Conservation (phyloP, 1,140 invertebrate genomes). For the Drosophila carrolli region DNA sequence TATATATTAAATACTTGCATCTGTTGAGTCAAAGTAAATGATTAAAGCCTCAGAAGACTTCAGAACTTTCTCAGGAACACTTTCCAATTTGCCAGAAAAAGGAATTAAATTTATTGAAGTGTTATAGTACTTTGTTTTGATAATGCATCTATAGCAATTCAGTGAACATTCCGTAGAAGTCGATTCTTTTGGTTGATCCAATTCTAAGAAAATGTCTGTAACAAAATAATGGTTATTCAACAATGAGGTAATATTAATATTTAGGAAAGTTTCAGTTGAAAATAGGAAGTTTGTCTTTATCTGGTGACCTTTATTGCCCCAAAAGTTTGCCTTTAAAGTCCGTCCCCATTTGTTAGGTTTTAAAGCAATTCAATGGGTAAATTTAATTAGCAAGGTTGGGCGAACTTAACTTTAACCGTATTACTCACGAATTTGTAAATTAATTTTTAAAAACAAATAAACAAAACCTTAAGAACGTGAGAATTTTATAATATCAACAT, state of each 20-base stretch:
- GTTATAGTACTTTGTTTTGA: slow-evolving; percentile 57
- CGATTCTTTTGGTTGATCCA: slow-evolving; percentile 38
- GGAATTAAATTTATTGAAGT: slow-evolving; percentile 51
- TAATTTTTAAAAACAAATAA: not conserved
- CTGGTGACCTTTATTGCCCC: too few relatives aligned
- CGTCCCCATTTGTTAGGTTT: too few relatives aligned
- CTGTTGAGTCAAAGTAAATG: slow-evolving; percentile 51
- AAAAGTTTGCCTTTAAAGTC: too few relatives aligned
- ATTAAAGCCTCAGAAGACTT: slow-evolving; percentile 52
- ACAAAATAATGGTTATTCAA: not conserved
- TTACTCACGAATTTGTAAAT: not conserved
- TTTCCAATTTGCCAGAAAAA: slow-evolving; percentile 54
- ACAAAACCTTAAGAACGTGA: slow-evolving; percentile 1
- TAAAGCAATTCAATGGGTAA: not conserved
- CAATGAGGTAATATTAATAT: not conserved
- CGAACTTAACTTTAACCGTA: not conserved
- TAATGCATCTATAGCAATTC: slow-evolving; percentile 46
- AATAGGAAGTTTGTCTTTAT: too few relatives aligned
- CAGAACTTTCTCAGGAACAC: slow-evolving; percentile 44
- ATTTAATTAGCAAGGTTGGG: not conserved
- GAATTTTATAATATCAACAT: not conserved
- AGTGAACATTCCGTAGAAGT: slow-evolving; percentile 18
- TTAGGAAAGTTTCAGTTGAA: not conserved
- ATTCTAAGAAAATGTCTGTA: slow-evolving; percentile 49
- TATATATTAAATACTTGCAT: slow-evolving; percentile 29